Conservation (phyloP, 2,888 invertebrate genomes). For the Synergus gifuensis region DNA sequence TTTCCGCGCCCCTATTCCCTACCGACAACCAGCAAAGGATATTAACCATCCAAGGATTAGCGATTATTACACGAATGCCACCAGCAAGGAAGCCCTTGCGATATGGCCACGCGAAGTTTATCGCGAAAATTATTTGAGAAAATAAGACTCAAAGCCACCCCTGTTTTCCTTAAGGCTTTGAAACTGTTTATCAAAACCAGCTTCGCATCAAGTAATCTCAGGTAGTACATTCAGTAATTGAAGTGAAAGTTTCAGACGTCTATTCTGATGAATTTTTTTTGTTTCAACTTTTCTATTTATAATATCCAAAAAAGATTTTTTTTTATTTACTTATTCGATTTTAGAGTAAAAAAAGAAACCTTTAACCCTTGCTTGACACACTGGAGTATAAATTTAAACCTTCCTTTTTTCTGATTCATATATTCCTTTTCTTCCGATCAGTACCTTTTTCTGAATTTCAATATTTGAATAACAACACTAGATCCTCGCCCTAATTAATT, state of each 20-base stretch:
- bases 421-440: neutral
- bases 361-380: no score
- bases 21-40: slow-evolving; percentile 56
- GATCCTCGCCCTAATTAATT: neutral
- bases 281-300: no score
- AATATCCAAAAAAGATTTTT: no score
- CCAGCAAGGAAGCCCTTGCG: slow-evolving; percentile 21
- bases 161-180: neutral
- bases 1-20: slow-evolving; percentile 59
- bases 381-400: no score
- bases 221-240: no score
- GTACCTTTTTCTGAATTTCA: neutral
- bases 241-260: no score
- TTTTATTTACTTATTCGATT: no score
- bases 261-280: no score
- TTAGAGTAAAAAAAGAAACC: no score
- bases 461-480: neutral
- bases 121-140: neutral
- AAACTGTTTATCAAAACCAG: neutral
- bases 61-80: slow-evolving; percentile 55
- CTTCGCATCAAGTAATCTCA: neutral
- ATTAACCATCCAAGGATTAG: slow-evolving; percentile 63
- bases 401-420: neutral
- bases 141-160: neutral
- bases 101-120: slow-evolving; percentile 2